Evolutionary conservation across 1,140 invertebrate species (phyloP).

Genomic region (Drosophila aff.): DNA sequence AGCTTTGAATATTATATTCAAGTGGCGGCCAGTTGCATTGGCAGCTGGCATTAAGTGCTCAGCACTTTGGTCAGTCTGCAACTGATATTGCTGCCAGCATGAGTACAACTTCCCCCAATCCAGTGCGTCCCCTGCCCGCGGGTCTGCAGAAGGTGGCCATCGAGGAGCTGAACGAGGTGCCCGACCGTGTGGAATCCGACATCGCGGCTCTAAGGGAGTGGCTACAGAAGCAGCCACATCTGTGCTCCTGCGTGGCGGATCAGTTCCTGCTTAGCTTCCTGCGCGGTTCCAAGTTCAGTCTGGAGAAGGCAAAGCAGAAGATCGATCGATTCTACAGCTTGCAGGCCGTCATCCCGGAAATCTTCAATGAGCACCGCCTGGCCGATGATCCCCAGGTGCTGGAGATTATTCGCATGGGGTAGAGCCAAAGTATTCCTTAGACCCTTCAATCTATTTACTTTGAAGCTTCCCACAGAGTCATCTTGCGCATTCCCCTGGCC

Average conservation of each 20-base stretch:
- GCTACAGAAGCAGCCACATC: constrained; percentile 88
- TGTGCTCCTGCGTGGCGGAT: constrained; percentile 86
- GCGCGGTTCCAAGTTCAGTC: constrained; percentile 89
- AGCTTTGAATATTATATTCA: constrained; percentile 32
- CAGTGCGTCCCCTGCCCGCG: constrained; percentile 58
- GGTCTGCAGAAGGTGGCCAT: constrained; percentile 84
- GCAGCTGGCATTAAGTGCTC: neutral
- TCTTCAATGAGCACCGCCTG: constrained; percentile 84
- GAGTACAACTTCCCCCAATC: neutral
- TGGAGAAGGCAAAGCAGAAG: constrained; percentile 88
- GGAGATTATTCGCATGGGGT: constrained; percentile 86
- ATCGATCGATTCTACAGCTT: constrained; percentile 89
- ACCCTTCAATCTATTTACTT: no score
- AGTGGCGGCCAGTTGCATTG: constrained; percentile 30
- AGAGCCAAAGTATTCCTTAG: neutral
- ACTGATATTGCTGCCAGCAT: constrained; percentile 20
- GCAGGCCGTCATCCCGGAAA: constrained; percentile 87
- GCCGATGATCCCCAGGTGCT: constrained; percentile 72
- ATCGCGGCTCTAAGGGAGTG: constrained; percentile 87
- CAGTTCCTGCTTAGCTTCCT: constrained; percentile 88
- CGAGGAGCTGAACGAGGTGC: constrained; percentile 88
- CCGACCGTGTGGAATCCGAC: constrained; percentile 86
- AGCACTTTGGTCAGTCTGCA: constrained; percentile 32
- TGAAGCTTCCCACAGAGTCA: constrained; percentile 38
- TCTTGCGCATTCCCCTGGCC: constrained; percentile 66